Conservation (phyloP, 1,140 invertebrate genomes). For the Atopsyche davidsoni region DNA sequence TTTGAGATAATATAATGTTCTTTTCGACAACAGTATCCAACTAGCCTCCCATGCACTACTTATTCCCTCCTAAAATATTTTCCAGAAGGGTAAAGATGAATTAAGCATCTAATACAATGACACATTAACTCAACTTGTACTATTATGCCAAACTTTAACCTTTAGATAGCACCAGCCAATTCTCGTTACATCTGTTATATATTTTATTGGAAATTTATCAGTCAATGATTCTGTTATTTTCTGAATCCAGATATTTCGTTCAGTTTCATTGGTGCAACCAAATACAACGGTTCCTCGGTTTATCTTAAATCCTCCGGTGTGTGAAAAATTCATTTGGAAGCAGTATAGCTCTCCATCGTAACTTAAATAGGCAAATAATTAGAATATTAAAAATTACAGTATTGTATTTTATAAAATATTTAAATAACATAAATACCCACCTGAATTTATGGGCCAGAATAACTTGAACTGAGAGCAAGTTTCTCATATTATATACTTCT, state of each 20-base stretch:
- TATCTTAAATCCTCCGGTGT: background rate
- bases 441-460: slow-evolving; percentile 14
- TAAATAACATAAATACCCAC: slow-evolving; percentile 6
- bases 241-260: slow-evolving; percentile 15
- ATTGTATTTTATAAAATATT: background rate
- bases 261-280: slow-evolving; percentile 11
- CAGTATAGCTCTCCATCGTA: slow-evolving; percentile 17
- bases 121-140: too few species aligned
- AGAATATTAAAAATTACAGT: background rate
- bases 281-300: slow-evolving; percentile 12
- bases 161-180: slow-evolving; percentile 24
- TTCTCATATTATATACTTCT: slow-evolving; percentile 14
- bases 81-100: background rate
- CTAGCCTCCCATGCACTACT: slow-evolving; percentile 61
- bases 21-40: slow-evolving; percentile 68
- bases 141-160: slow-evolving; percentile 20
- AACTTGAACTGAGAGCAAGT: slow-evolving; percentile 14
- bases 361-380: slow-evolving; percentile 2
- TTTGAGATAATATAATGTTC: slow-evolving; percentile 62
- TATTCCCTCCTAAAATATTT: slow-evolving; percentile 36
- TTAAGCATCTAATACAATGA: background rate
- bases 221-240: slow-evolving; percentile 5
- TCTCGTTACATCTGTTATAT: slow-evolving; percentile 11
- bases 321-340: slow-evolving; percentile 18
- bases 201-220: slow-evolving; percentile 7